These are phyloP conservation scores for Griposia aprilina DNA, from an alignment of 2,888 invertebrate species.

Conservation along the genomic window DNA sequence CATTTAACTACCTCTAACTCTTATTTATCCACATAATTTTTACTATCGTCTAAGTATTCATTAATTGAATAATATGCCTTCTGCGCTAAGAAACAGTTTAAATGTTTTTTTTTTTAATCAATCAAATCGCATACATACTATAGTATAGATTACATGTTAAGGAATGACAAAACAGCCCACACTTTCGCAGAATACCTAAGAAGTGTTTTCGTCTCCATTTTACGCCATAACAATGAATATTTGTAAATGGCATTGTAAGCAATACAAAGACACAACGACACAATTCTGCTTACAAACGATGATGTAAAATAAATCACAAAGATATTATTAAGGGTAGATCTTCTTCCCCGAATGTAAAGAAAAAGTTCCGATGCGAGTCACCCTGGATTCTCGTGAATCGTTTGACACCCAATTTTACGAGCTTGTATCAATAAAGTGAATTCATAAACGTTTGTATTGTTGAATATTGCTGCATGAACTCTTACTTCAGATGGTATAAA, in stretches of 20 bases:
- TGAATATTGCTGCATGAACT: slow-evolving; percentile 61
- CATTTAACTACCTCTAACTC: too few species aligned
- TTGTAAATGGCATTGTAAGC: slow-evolving; percentile 21
- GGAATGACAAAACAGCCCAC: not conserved
- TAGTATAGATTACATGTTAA: too few species aligned
- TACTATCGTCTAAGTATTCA: too few species aligned
- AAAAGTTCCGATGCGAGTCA: slow-evolving; percentile 62
- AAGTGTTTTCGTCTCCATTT: not conserved
- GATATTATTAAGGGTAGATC: slow-evolving; percentile 40
- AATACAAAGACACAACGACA: slow-evolving; percentile 15
- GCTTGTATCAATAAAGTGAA: slow-evolving; percentile 82
- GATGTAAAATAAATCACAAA: slow-evolving; percentile 43
- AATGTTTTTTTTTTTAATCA: too few species aligned
- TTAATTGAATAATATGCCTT: too few species aligned
- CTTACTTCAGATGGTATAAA: slow-evolving; percentile 39
- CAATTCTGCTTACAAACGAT: slow-evolving; percentile 38
- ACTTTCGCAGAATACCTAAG: not conserved
- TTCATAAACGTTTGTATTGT: slow-evolving; percentile 75
- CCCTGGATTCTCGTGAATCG: slow-evolving; percentile 75
- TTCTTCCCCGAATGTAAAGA: slow-evolving; percentile 37
- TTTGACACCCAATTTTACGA: slow-evolving; percentile 83
- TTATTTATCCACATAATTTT: too few species aligned
- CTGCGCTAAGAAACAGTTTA: too few species aligned
- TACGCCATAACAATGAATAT: not conserved
- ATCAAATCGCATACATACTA: too few species aligned